Evolutionary conservation across 2,113 vertebrate species (phyloP).

Genomic region (Mormoops blainvillei): DNA sequence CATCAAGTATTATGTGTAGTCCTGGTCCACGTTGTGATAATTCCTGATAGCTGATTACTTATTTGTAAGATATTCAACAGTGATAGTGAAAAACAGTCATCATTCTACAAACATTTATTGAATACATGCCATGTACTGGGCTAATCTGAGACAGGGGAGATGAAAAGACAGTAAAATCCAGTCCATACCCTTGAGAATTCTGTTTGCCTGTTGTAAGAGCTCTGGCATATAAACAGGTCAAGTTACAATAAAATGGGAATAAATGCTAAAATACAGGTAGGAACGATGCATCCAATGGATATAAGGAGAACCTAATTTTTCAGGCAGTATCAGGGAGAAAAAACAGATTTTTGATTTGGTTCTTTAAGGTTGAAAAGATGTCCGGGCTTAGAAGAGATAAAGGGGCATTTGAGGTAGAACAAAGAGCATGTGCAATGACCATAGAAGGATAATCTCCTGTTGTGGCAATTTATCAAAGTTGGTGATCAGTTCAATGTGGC

Average conservation of each 20-base stretch:
- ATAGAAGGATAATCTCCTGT: background rate
- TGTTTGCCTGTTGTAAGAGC: background rate
- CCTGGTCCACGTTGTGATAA: background rate
- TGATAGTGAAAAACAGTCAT: conserved; percentile 42
- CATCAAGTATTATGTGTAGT: background rate
- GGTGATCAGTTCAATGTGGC: background rate
- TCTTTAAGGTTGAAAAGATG: conserved; percentile 4
- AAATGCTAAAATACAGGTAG: background rate
- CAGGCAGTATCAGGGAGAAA: background rate
- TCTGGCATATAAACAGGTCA: background rate
- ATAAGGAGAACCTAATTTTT: background rate
- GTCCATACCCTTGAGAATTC: background rate
- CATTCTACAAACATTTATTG: background rate
- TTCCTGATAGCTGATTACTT: conserved; percentile 40
- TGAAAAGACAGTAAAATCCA: conserved; percentile 41
- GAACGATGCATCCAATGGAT: background rate
- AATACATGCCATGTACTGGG: conserved; percentile 31
- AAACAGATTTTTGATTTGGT: background rate
- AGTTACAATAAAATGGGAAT: background rate
- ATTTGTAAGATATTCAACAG: conserved; percentile 33
- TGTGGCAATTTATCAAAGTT: background rate
- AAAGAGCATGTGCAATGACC: background rate
- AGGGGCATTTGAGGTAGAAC: background rate
- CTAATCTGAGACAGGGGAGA: background rate
- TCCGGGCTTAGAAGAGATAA: background rate